A percentile compares a stretch with the other conserved stretches of the same genome.
Conservation (phyloP, 2,888 invertebrate genomes). For the Agapostemon virescens region DNA sequence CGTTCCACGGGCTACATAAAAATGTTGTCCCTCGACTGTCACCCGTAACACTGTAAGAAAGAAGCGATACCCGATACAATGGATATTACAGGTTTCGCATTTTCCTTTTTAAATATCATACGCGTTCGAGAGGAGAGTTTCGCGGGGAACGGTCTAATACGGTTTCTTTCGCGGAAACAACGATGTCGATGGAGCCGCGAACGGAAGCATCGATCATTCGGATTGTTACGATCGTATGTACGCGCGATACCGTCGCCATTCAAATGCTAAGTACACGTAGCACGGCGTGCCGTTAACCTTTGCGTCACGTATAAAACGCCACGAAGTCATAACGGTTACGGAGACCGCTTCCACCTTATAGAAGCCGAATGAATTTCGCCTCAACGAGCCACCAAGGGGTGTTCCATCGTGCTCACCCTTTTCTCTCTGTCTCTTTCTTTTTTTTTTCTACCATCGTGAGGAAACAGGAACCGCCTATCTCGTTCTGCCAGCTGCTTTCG, state of each 20-base stretch:
- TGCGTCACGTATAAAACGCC: slow-evolving; percentile 54
- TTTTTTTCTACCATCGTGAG: slow-evolving; percentile 32
- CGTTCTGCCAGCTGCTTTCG: slow-evolving; percentile 49
- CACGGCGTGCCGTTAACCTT: slow-evolving; percentile 55
- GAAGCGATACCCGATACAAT: too few species aligned
- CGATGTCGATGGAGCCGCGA: background rate
- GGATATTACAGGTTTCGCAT: too few species aligned
- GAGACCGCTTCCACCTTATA: slow-evolving; percentile 55
- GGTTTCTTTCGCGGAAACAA: background rate
- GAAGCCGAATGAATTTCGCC: slow-evolving; percentile 59
- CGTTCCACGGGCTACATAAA: too few species aligned
- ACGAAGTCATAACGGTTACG: slow-evolving; percentile 66
- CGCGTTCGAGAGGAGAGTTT: too few species aligned
- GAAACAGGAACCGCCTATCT: slow-evolving; percentile 57
- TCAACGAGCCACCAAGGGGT: slow-evolving; percentile 53
- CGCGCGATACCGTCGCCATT: slow-evolving; percentile 42
- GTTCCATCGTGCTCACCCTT: slow-evolving; percentile 35
- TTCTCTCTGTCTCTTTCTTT: background rate
- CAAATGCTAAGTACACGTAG: slow-evolving; percentile 50
- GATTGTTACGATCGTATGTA: slow-evolving; percentile 31
- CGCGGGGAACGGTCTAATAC: background rate
- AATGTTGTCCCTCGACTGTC: too few species aligned
- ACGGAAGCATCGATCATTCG: slow-evolving; percentile 34
- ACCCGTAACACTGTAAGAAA: too few species aligned
- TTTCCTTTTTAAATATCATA: too few species aligned